These are phyloP conservation scores for Epinotia ramella DNA, from an alignment of 2,888 invertebrate genomes.

Conservation along the genomic window DNA sequence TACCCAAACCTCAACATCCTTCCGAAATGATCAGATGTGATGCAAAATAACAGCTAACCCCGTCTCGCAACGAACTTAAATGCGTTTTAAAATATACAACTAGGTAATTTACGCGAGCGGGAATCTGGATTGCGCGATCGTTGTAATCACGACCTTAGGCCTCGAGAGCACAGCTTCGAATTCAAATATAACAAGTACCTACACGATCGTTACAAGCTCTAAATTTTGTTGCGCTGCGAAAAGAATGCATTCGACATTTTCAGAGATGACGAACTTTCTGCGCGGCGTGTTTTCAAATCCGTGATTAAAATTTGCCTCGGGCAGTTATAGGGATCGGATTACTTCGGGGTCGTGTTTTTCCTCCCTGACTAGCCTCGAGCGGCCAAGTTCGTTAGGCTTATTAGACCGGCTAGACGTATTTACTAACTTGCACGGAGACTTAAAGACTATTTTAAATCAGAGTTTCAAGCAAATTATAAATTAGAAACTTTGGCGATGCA, in stretches of 20 bases:
- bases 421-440: neutral
- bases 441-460: conserved; percentile 4
- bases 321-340: conserved; percentile 10
- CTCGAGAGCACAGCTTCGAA: neutral
- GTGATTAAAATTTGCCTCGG: neutral
- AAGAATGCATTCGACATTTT: conserved; percentile 18
- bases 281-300: conserved; percentile 9
- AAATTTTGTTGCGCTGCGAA: neutral
- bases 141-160: neutral
- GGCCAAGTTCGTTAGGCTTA: conserved; percentile 15
- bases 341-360: conserved; percentile 4
- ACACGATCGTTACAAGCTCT: neutral
- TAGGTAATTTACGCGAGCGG: neutral
- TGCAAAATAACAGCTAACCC: conserved; percentile 11
- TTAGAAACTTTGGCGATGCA: neutral
- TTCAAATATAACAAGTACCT: neutral
- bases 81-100: neutral
- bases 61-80: conserved; percentile 14
- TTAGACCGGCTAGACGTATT: conserved; percentile 18
- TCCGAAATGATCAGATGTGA: neutral
- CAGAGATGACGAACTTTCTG: conserved; percentile 17
- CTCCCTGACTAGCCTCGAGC: conserved; percentile 12
- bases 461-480: conserved; percentile 12
- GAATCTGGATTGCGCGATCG: neutral
- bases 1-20: neutral